Conservation (phyloP, 2,113 vertebrate genomes). For the Donacobius atricapilla region DNA sequence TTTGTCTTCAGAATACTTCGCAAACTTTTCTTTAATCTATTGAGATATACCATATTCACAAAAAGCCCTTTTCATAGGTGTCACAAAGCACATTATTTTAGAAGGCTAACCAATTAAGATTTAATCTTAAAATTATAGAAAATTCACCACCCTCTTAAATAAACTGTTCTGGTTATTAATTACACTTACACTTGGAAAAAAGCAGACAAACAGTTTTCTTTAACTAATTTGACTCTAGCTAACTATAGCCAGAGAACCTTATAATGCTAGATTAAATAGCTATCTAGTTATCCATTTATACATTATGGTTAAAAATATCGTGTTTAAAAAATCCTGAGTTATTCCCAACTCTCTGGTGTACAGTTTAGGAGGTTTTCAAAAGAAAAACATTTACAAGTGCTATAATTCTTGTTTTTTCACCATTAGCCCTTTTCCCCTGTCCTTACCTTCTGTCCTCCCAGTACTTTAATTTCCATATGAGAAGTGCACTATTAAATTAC, state of each 20-base stretch:
- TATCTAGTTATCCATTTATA: not conserved
- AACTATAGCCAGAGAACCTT: not conserved
- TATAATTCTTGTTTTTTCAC: not conserved
- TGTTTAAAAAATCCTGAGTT: not conserved
- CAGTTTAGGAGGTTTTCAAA: not conserved
- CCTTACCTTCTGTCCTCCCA: not conserved
- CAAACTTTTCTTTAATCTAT: conserved; percentile 27
- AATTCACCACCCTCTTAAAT: conserved; percentile 19
- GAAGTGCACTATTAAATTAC: not conserved
- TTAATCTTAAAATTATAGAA: conserved; percentile 37
- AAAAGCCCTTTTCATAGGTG: not conserved
- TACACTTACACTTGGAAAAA: conserved; percentile 5
- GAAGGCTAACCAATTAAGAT: conserved; percentile 46
- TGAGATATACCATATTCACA: not conserved
- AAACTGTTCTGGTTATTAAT: conserved; percentile 39
- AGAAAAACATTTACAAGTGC: not conserved
- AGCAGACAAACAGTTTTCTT: conserved; percentile 19
- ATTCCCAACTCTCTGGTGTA: not conserved
- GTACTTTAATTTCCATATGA: not conserved
- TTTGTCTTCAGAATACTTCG: conserved; percentile 39
- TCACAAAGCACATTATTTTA: conserved; percentile 14
- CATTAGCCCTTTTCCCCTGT: not conserved
- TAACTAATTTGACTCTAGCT: not conserved
- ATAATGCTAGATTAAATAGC: not conserved
- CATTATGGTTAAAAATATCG: not conserved